phyloP scores from a whole-genome alignment of 2,797 vertebrate genomes.

The Hirundo rustica region DNA sequence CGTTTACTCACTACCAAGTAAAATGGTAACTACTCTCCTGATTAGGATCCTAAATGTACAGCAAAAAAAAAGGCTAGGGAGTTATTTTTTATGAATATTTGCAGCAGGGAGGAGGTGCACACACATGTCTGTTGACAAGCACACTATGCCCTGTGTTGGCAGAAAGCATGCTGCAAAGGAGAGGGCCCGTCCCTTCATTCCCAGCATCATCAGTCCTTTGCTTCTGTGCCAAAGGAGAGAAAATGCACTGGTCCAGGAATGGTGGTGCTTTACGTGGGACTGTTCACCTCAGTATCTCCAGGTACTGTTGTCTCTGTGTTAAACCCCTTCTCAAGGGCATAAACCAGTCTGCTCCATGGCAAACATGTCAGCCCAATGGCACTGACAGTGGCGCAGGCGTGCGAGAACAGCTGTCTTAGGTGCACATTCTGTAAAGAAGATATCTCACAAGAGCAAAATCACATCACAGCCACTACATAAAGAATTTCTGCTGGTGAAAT shows the following conservation, averaged over 20 bases:
- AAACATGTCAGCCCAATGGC: background rate
- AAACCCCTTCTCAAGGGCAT: background rate
- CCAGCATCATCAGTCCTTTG: background rate
- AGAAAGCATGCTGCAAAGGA: background rate
- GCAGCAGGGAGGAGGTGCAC: background rate
- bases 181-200: background rate
- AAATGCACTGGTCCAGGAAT: background rate
- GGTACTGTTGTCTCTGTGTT: background rate
- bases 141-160: accelerated
- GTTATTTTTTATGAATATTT: background rate
- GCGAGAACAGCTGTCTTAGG: accelerated
- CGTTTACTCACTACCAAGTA: background rate
- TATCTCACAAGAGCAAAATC: background rate
- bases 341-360: background rate
- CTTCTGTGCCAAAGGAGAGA: background rate
- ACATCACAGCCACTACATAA: background rate
- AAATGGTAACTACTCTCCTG: background rate
- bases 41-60: background rate
- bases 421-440: background rate
- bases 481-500: background rate
- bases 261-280: accelerated
- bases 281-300: background rate
- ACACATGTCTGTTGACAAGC: accelerated
- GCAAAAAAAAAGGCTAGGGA: background rate
- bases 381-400: background rate